Evolutionary conservation across 1,140 invertebrate genomes (phyloP), one percentile per base, ranked within the genome.

Genomic region (Andrena cerasifolii): DNA sequence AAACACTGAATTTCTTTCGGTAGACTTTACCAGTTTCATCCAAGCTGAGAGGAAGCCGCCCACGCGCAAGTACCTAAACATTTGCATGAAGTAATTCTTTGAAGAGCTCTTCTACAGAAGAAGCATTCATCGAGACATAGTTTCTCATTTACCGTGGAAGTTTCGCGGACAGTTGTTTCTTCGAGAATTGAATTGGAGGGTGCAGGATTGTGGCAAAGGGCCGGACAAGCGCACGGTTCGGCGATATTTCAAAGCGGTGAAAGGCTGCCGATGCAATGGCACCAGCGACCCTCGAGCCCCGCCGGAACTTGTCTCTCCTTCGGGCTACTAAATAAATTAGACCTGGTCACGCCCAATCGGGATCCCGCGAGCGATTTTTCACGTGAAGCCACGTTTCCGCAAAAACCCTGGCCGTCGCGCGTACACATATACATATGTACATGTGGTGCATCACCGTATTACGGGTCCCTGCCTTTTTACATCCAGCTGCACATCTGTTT

Each of bases 221-320:
- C 21, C 28, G 58, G 28, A 70, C 70, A 31, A 51, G 54, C n/a
- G 24, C 31, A 56, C 43, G 24, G 31, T 10, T 28, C 33, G 71
- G 78, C 70, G 68, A 88, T 86, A 87, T 88, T 83, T 89, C 84
- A 87, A 87, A 83, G 77, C 62, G 72, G n/a, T 77, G 79, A 84
- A 84, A 86, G 81, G 53, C 78, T 82, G 85, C 67, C 85, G 85
- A 89, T 88, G 86, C 82, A 87, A 80, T 79, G 76, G 82, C 56
- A 68, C 43, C 49, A 28, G 49, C 59, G 36, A 74, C 56, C n/a
- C 45, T 66, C 26, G 6, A 33, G 12, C 36, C 53, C 36, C 10
- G 18, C 53, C 31, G 45, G 77, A 58, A 73, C 62, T 66, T 65
- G 75, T 82, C 70, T 71, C 63, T 63, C 62, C 80, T 86, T 85